A percentile compares a stretch with the other conserved stretches of the same genome.
phyloP scores from a whole-genome alignment of 2,888 invertebrate species.

The Rhorus exstirpatorius region DNA sequence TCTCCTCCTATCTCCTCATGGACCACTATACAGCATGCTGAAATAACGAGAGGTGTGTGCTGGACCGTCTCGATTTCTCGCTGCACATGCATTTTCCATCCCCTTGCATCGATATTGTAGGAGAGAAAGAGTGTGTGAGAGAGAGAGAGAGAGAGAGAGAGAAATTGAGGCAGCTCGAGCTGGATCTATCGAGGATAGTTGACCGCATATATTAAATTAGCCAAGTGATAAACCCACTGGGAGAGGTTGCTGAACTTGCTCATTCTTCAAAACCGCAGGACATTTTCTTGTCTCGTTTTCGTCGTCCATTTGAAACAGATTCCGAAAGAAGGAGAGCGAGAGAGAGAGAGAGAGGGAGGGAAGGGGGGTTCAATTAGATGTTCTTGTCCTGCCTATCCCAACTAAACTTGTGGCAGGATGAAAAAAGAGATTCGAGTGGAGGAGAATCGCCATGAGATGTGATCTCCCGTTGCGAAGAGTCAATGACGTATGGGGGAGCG shows the following conservation, averaged over 20 bases:
- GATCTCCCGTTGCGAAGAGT: constrained; percentile 38
- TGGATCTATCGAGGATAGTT: constrained; percentile 43
- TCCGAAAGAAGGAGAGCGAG: not conserved
- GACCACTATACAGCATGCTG: constrained; percentile 49
- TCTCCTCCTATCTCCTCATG: constrained; percentile 40
- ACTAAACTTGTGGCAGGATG: constrained; percentile 17
- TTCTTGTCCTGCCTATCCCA: constrained; percentile 47
- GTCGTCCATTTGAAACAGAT: constrained; percentile 3
- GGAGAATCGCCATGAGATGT: constrained; percentile 16
- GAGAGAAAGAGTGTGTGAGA: not conserved
- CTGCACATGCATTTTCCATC: constrained; percentile 44
- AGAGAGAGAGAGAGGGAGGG: not conserved
- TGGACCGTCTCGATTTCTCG: constrained; percentile 58
- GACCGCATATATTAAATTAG: constrained; percentile 35
- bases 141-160: not conserved
- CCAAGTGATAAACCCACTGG: constrained; percentile 55
- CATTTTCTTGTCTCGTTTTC: constrained; percentile 26
- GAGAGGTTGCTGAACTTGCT: constrained; percentile 24
- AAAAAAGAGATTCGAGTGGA: constrained; percentile 2
- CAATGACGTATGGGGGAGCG: constrained; percentile 1
- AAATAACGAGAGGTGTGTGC: constrained; percentile 45
- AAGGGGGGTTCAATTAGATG: constrained; percentile 41
- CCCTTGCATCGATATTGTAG: not conserved
- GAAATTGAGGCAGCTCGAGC: not conserved
- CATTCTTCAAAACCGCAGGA: constrained; percentile 45